Evolutionary conservation across 1,140 invertebrate genomes (phyloP), one percentile per base, ranked within the genome.

Genomic region (Drosophila mayri): DNA sequence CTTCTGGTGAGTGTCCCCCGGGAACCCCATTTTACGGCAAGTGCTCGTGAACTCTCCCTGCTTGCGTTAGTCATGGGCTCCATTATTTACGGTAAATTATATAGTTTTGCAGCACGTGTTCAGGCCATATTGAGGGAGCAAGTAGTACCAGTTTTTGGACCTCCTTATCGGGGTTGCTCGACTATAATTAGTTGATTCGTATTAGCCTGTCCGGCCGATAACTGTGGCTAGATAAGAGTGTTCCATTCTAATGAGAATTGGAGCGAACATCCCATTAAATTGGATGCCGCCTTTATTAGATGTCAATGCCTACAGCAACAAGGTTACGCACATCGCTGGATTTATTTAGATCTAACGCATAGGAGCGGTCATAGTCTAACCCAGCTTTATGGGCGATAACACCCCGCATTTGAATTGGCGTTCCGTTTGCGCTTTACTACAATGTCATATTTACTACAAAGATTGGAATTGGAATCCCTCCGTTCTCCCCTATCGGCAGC

Each of bases 1-100:
- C 59, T 92, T 92, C 67, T 92, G 91, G 91, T 92, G 67, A 91
- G 91, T 66, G 12, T 37, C 3, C 10, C 47, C 22, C 44, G 8
- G 22, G 30, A 54, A 25, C 8, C 18, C 20, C 18, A 35, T 52
- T 52, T 16, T 0, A 20, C 18, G 18, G 30, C 12, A 7, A 22
- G 32, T 37, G 8, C 50, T 5, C 32, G 22, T 5, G 35, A 25
- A n/a, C 46, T 22, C 32, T 37, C 32, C 32, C 52, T 25, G 5
- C 16, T 38, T 38, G 52, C 64, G 47, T 79, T 79, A 76, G 59
- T 61, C 60, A 76, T 66, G 59, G 7, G 46, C 46, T 43, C 18
- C 52, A 46, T 16, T 43, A 66, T 58, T 85, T 76, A 65, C 82
- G 68, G 82, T 86, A 79, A 78, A 78, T 81, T 43, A 49, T 28